Base-by-base conservation (phyloP, 2,888 invertebrate species). In the Dusona sp. region DNA sequence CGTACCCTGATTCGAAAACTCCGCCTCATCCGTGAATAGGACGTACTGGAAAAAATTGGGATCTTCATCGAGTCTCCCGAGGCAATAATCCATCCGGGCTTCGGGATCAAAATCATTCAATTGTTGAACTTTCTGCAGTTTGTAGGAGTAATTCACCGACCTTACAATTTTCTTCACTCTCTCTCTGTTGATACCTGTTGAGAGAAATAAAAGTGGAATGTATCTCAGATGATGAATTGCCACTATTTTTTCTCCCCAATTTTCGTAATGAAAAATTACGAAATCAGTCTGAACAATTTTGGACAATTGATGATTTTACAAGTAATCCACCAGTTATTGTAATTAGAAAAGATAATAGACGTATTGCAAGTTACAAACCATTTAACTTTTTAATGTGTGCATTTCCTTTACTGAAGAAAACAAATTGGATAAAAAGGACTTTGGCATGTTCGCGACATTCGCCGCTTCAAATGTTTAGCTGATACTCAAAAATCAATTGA, bases 71-170 rank as follows among this genome's bases (percentile, higher is more conserved):
- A 82, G 38, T 25, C 68, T 54, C 11, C 1, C 29, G 9, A 70
- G 36, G 45, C 87, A 86, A 65, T 83, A 89, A 19, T 51, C 19
- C 9, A 84, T 11, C 0, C 84, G 68, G 6, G 11, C 8, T 9
- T 25, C 25, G 11, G 13, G 16, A 42, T 82, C 75, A 0, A 2
- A 1, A 2, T n/a, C 9, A 1, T 29, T 4, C 19, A 75, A 33
- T 2, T 70, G 33, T 7, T 82, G 82, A 1, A 33, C 45, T 11
- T n/a, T 29, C 0, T 36, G 16, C 6, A 57, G 7, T 38, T 82
- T 82, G 45, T 68, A 82, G 7, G 82, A 75, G 7, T 48, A 82
- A 29, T 82, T 75, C 0, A 48, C 64, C 13, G 29, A 19, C 1
- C 82, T 33, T 8, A 82, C 33, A 7, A 82, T 77, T 51, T 77